Percentiles rank a stretch among this genome's conserved stretches.
Evolutionary conservation across 2,113 vertebrate genomes (phyloP).

Genomic region (Acrocephalus arundinaceus): DNA sequence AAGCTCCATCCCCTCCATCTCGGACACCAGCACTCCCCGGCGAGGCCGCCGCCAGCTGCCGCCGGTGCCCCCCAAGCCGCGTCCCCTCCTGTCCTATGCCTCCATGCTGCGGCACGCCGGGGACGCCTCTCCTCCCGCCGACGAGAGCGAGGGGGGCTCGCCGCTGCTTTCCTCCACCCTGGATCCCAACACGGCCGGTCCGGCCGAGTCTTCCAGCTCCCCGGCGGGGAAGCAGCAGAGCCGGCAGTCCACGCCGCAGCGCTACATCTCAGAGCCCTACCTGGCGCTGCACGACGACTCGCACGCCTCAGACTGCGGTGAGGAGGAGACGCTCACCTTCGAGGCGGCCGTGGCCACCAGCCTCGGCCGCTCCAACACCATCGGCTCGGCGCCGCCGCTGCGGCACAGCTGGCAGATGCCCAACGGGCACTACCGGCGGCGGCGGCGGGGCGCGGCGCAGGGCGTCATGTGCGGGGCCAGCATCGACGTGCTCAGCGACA

Average conservation of each 20-base stretch:
- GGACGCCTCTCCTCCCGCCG: slow-evolving; percentile 69
- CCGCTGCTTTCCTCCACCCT: slow-evolving; percentile 65
- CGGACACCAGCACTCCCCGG: slow-evolving; percentile 87
- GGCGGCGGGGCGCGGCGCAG: slow-evolving; percentile 81
- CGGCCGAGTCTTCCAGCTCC: slow-evolving; percentile 74
- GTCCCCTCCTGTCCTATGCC: slow-evolving; percentile 93
- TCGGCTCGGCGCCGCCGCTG: slow-evolving; percentile 88
- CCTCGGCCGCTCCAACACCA: slow-evolving; percentile 89
- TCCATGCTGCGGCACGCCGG: slow-evolving; percentile 83
- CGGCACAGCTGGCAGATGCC: slow-evolving; percentile 96
- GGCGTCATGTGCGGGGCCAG: slow-evolving; percentile 76
- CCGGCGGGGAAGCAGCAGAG: slow-evolving; percentile 72
- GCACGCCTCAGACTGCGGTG: slow-evolving; percentile 79
- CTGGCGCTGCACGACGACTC: slow-evolving; percentile 88
- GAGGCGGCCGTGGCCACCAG: slow-evolving; percentile 92
- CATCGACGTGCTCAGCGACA: slow-evolving; percentile 89
- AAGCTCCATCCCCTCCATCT: slow-evolving; percentile 85
- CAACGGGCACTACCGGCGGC: slow-evolving; percentile 90
- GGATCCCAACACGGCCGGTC: slow-evolving; percentile 57
- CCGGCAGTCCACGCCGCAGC: slow-evolving; percentile 85
- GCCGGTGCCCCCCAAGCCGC: slow-evolving; percentile 89
- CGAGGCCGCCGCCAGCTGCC: slow-evolving; percentile 92
- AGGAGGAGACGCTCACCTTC: slow-evolving; percentile 94
- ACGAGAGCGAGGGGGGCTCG: slow-evolving; percentile 71
- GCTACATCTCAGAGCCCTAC: slow-evolving; percentile 96